Conservation (phyloP, 2,113 vertebrate genomes). For the Psittacus erithacus region DNA sequence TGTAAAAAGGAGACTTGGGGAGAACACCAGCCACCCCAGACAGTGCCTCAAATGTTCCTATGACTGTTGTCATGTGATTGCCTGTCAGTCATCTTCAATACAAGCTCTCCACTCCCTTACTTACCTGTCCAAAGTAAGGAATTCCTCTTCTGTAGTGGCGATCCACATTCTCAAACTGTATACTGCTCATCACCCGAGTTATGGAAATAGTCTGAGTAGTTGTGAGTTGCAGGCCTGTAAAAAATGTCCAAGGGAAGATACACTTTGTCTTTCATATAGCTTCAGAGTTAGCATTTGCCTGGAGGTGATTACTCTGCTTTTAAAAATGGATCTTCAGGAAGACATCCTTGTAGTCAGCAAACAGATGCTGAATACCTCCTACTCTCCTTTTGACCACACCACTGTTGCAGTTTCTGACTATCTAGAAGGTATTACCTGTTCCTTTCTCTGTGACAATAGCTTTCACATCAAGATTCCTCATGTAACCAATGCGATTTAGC, state of each 20-base stretch:
- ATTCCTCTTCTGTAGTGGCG: slow-evolving; percentile 59
- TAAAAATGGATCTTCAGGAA: background rate
- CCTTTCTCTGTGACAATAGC: slow-evolving; percentile 54
- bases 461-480: slow-evolving; percentile 30
- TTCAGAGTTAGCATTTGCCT: background rate
- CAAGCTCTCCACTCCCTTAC: background rate
- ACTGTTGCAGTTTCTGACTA: background rate
- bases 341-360: background rate
- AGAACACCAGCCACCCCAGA: background rate
- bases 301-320: background rate
- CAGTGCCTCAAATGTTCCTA: background rate
- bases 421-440: slow-evolving; percentile 60
- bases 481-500: slow-evolving; percentile 58
- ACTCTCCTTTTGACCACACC: background rate
- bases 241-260: background rate
- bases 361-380: background rate
- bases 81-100: background rate
- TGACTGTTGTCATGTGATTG: background rate
- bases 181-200: slow-evolving; percentile 14
- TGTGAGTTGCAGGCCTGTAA: slow-evolving; percentile 50
- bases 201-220: background rate
- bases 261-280: background rate
- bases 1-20: background rate
- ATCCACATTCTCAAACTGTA: slow-evolving; percentile 65
- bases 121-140: slow-evolving; percentile 68